phyloP scores from a whole-genome alignment of 2,888 invertebrate genomes.

The Heliconius hortense region DNA sequence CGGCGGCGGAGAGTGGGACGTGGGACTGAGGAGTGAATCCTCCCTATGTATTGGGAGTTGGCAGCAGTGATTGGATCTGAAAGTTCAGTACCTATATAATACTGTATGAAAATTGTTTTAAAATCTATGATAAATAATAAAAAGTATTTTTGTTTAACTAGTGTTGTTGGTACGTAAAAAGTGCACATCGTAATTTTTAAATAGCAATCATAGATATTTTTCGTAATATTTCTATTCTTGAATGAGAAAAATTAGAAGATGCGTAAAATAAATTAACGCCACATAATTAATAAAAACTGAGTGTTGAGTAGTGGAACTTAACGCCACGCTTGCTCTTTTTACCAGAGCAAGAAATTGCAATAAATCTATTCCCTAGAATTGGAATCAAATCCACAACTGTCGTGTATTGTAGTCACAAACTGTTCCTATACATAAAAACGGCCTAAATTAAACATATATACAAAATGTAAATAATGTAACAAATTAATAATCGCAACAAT shows the following conservation, averaged over 20 bases:
- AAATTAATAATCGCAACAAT: constrained; percentile 2
- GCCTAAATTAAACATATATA: neutral
- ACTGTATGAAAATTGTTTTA: too few species aligned
- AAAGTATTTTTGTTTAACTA: neutral
- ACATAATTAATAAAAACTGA: too few species aligned
- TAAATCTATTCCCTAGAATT: neutral
- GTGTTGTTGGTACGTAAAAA: neutral
- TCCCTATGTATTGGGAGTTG: too few species aligned
- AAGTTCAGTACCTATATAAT: too few species aligned
- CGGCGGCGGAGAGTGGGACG: too few species aligned
- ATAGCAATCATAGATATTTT: neutral
- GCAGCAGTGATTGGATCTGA: too few species aligned
- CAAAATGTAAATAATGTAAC: neutral
- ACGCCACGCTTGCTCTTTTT: too few species aligned
- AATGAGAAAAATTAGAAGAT: neutral
- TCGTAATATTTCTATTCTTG: neutral
- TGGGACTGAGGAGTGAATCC: too few species aligned
- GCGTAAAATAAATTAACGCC: too few species aligned
- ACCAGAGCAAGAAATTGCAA: too few species aligned
- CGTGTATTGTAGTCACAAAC: fast-evolving
- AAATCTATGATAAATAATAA: too few species aligned
- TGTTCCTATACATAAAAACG: neutral
- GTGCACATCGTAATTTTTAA: neutral
- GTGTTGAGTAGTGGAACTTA: too few species aligned
- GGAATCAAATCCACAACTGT: neutral